Conservation (phyloP, 2,113 vertebrate genomes). For the Oncorhynchus masou region DNA sequence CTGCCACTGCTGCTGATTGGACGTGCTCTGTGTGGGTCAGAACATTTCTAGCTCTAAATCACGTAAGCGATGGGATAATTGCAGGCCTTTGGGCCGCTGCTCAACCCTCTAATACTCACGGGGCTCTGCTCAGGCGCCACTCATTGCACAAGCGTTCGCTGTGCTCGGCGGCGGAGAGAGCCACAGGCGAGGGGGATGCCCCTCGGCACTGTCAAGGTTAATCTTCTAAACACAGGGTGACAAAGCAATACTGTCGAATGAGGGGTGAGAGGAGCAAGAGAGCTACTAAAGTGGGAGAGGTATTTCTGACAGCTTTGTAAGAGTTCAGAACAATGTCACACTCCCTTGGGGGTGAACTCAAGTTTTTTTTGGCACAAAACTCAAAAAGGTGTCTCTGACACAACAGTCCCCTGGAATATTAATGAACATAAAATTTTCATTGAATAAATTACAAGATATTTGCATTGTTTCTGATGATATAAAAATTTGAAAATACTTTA, state of each 20-base stretch:
- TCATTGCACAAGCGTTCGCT: constrained; percentile 69
- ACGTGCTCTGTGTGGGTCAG: constrained; percentile 63
- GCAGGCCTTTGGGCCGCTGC: constrained; percentile 65
- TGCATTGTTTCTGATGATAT: too few species aligned
- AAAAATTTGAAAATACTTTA: too few species aligned
- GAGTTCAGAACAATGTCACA: constrained; percentile 20
- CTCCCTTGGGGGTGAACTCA: constrained; percentile 14
- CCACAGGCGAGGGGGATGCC: constrained; percentile 43
- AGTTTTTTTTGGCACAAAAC: neutral
- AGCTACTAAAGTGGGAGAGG: neutral
- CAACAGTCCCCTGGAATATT: too few species aligned
- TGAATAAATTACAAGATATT: too few species aligned
- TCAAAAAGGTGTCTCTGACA: too few species aligned
- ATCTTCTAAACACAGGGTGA: constrained; percentile 68
- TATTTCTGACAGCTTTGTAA: constrained; percentile 11
- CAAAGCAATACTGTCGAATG: constrained; percentile 57
- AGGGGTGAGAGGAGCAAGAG: constrained; percentile 26
- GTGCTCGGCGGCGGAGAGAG: constrained; percentile 44
- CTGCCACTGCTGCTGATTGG: constrained; percentile 2
- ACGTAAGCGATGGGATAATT: constrained; percentile 71
- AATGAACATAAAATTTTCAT: too few species aligned
- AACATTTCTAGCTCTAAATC: constrained; percentile 67
- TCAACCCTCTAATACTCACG: constrained; percentile 70
- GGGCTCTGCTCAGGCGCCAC: constrained; percentile 70
- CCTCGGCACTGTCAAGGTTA: constrained; percentile 67